Conservation (phyloP, 2,113 vertebrate genomes). For the Gymnarchus niloticus region DNA sequence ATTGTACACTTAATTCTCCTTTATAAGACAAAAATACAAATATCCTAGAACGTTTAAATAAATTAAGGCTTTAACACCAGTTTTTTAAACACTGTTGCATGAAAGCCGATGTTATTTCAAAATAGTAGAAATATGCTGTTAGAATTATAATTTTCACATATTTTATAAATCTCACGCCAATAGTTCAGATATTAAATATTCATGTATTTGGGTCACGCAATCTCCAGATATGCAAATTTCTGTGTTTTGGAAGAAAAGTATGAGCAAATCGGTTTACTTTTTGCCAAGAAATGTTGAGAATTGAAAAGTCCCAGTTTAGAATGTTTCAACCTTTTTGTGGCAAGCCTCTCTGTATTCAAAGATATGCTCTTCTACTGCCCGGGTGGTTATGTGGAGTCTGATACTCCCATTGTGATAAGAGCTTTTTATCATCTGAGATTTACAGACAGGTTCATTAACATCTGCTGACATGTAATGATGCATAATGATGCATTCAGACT, state of each 20-base stretch:
- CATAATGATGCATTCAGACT: constrained; percentile 17
- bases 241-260: neutral
- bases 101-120: neutral
- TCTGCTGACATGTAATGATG: constrained; percentile 13
- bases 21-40: neutral
- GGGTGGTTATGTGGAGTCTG: neutral
- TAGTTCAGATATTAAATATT: constrained; percentile 14
- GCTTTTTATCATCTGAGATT: neutral
- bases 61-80: neutral
- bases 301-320: neutral
- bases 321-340: neutral
- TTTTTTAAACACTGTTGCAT: neutral
- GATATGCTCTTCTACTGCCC: neutral
- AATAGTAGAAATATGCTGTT: neutral
- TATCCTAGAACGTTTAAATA: neutral
- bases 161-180: neutral
- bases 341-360: constrained; percentile 9
- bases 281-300: neutral
- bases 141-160: neutral
- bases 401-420: neutral
- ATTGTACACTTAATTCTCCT: neutral
- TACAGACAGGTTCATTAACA: constrained; percentile 15
- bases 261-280: neutral
- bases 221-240: constrained; percentile 2
- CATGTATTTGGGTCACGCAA: neutral